A percentile compares a stretch with the other conserved stretches of the same genome.
Evolutionary conservation across 2,888 invertebrate genomes (phyloP).

Genomic region (Caenorhabditis sp.): DNA sequence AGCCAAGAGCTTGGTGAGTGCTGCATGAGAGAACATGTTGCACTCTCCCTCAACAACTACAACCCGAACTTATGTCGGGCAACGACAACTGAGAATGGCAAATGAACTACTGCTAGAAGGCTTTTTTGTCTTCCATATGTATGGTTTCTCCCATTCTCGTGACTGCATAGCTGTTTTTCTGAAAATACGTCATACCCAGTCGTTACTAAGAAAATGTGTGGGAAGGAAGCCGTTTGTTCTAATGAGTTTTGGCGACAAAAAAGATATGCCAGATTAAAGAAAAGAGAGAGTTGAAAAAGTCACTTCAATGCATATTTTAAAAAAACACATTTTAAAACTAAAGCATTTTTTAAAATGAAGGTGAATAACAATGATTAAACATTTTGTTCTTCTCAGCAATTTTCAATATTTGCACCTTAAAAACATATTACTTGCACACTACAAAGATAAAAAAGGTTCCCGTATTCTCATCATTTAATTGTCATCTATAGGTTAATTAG

Average conservation of each 20-base stretch:
- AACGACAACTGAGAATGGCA: background rate
- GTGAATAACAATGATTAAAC: no score
- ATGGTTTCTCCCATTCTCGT: conserved; percentile 1
- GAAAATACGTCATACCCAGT: conserved; percentile 16
- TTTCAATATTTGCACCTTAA: no score
- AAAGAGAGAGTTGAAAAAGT: background rate
- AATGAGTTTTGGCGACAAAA: conserved; percentile 2
- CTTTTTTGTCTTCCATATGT: conserved; percentile 1
- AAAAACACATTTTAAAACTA: no score
- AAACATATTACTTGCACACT: no score
- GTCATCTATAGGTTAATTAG: no score
- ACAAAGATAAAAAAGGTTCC: no score
- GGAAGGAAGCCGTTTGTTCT: conserved; percentile 38
- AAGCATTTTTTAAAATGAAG: no score
- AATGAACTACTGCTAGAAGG: background rate
- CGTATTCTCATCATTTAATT: no score
- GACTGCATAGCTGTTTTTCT: conserved; percentile 8
- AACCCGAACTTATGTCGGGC: background rate
- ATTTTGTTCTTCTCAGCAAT: no score
- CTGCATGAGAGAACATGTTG: background rate
- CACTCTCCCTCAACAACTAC: background rate
- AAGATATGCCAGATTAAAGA: background rate
- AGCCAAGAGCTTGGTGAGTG: no score
- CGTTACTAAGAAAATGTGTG: conserved; percentile 27
- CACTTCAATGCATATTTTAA: no score